phyloP scores from a whole-genome alignment of 1,140 invertebrate genomes.

The Meteorus sp. region DNA sequence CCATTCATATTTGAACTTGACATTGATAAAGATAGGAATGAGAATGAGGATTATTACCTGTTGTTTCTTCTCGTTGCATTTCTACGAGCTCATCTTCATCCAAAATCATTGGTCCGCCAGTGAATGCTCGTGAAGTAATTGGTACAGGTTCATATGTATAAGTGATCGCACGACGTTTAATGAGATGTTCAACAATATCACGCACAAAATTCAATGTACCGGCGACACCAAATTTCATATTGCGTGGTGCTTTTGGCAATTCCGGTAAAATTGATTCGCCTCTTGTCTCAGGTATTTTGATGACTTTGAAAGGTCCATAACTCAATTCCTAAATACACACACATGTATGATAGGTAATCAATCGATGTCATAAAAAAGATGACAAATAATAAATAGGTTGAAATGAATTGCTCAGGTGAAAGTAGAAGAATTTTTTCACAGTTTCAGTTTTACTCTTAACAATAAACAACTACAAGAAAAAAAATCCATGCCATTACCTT shows the following conservation, averaged over 20 bases:
- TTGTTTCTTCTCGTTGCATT: slow-evolving; percentile 29
- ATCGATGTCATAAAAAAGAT: neutral
- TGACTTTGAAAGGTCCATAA: slow-evolving; percentile 51
- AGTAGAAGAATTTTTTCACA: neutral
- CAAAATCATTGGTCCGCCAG: slow-evolving; percentile 40
- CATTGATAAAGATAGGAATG: too few species aligned
- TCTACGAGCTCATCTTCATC: slow-evolving; percentile 50
- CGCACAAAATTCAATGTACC: slow-evolving; percentile 49
- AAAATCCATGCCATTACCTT: slow-evolving; percentile 38
- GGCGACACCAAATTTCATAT: slow-evolving; percentile 38
- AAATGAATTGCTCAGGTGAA: neutral
- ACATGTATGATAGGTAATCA: neutral
- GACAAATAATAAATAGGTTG: slow-evolving; percentile 12
- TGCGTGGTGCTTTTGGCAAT: slow-evolving; percentile 36
- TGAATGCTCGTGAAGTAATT: slow-evolving; percentile 33
- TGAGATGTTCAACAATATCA: slow-evolving; percentile 46
- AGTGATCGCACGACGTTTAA: slow-evolving; percentile 51
- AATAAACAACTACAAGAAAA: too few species aligned
- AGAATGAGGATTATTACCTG: too few species aligned
- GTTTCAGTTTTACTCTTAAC: slow-evolving; percentile 5
- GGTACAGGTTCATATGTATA: slow-evolving; percentile 48
- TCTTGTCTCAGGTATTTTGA: slow-evolving; percentile 46
- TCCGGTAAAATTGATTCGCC: slow-evolving; percentile 41
- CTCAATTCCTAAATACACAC: slow-evolving; percentile 42
- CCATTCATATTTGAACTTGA: neutral